These are phyloP conservation scores for Amia ocellicauda DNA, from an alignment of 2,113 vertebrate species.

Conservation along the genomic window DNA sequence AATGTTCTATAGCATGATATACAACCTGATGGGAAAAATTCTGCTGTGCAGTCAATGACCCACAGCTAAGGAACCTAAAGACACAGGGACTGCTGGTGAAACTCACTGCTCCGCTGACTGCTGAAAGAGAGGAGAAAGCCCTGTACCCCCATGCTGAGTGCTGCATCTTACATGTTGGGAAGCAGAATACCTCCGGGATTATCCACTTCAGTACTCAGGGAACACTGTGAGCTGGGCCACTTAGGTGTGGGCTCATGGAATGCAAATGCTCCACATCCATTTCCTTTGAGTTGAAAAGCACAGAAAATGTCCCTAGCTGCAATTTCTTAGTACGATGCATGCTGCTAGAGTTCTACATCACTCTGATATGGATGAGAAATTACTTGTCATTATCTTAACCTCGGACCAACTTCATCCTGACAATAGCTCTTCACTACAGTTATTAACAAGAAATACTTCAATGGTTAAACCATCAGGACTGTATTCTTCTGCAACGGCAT, in stretches of 20 bases:
- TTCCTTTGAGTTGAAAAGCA: not conserved
- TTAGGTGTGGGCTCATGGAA: constrained; percentile 22
- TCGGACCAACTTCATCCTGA: no score
- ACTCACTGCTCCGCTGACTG: constrained; percentile 17
- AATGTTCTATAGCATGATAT: constrained; percentile 56
- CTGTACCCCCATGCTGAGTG: constrained; percentile 39
- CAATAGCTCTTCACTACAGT: no score
- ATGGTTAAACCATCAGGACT: no score
- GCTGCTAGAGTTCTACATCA: constrained; percentile 9
- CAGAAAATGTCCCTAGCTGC: constrained; percentile 17
- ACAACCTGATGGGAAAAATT: constrained; percentile 33
- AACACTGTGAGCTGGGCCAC: constrained; percentile 15
- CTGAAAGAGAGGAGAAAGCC: constrained; percentile 11
- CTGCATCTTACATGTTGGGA: constrained; percentile 42
- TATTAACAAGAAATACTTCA: no score
- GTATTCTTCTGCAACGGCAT: no score
- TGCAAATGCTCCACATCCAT: constrained; percentile 18
- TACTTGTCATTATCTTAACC: no score
- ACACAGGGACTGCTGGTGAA: constrained; percentile 26
- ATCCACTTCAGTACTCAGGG: constrained; percentile 20
- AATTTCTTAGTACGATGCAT: constrained; percentile 13
- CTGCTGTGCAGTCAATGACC: constrained; percentile 65
- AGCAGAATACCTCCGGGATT: constrained; percentile 41
- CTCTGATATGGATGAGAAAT: constrained; percentile 13
- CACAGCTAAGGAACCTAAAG: constrained; percentile 35